phyloP scores from a whole-genome alignment of 1,140 invertebrate species.

The Mycetomoellerius zeteki region DNA sequence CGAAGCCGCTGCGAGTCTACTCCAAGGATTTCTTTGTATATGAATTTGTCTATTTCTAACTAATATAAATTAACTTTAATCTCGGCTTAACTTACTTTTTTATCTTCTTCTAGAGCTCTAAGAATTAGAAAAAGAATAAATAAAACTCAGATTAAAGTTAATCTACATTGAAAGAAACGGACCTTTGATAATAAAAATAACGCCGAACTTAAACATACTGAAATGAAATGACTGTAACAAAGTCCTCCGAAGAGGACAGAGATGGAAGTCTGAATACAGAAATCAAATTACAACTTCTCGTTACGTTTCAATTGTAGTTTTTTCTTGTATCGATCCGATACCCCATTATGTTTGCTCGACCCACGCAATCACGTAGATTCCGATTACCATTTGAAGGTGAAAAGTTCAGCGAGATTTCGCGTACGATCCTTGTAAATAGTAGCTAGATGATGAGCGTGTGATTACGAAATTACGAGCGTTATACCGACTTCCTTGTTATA shows the following conservation, averaged over 20 bases:
- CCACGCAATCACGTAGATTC: not conserved
- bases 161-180: no score
- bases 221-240: slow-evolving; percentile 7
- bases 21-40: not conserved
- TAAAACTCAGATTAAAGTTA: no score
- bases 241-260: not conserved
- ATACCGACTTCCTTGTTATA: slow-evolving; percentile 29
- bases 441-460: not conserved
- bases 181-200: not conserved
- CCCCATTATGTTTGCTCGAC: not conserved
- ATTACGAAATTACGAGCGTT: slow-evolving; percentile 9
- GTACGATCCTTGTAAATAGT: slow-evolving; percentile 53
- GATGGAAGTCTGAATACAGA: slow-evolving; percentile 31
- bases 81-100: no score
- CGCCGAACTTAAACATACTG: not conserved
- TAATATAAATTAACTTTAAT: no score
- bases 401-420: slow-evolving; percentile 26
- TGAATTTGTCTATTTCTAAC: not conserved
- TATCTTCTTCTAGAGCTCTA: no score
- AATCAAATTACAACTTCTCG: not conserved
- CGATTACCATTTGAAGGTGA: not conserved
- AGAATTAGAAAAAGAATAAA: no score
- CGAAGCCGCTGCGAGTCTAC: not conserved
- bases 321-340: not conserved
- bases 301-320: slow-evolving; percentile 7